phyloP scores from a whole-genome alignment of 1,140 invertebrate species.

The Aphelenchoides fujianensis region DNA sequence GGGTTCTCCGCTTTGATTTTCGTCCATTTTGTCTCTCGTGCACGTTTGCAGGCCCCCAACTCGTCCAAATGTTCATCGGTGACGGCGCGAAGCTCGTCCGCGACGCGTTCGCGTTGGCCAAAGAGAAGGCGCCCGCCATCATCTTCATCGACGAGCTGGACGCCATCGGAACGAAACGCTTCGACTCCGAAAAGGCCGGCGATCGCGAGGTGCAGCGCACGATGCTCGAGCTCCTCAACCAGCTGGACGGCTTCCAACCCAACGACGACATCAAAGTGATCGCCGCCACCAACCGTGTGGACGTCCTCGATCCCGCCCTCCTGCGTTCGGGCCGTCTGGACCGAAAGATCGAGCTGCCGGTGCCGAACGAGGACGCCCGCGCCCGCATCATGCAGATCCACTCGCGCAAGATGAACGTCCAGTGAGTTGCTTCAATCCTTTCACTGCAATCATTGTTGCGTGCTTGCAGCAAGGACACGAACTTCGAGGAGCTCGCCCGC shows the following conservation, averaged over 20 bases:
- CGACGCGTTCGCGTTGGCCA: conserved; percentile 96
- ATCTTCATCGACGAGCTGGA: conserved; percentile 99
- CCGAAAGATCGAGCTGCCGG: conserved; percentile 98
- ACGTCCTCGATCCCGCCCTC: conserved; percentile 95
- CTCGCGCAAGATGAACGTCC: conserved; percentile 97
- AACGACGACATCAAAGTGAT: conserved; percentile 97
- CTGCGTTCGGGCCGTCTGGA: conserved; percentile 92
- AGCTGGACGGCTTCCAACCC: conserved; percentile 96
- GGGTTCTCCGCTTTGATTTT: too few species aligned
- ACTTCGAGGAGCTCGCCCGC: conserved; percentile 94
- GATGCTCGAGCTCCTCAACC: conserved; percentile 97
- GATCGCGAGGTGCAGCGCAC: conserved; percentile 98
- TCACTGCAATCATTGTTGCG: too few species aligned
- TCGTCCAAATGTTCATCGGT: conserved; percentile 98
- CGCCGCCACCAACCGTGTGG: conserved; percentile 97
- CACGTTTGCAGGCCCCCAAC: conserved; percentile 75
- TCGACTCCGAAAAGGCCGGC: conserved; percentile 98
- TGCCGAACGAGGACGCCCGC: conserved; percentile 97
- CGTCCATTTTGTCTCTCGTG: too few species aligned
- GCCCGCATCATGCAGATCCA: conserved; percentile 99
- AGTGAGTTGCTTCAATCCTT: conserved; percentile 64
- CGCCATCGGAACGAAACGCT: conserved; percentile 97
- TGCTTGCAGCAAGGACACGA: conserved; percentile 83
- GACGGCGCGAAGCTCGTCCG: conserved; percentile 96
- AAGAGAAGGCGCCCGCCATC: conserved; percentile 97